phyloP scores from a whole-genome alignment of 1,140 invertebrate genomes.

The Tachypleus tridentatus region DNA sequence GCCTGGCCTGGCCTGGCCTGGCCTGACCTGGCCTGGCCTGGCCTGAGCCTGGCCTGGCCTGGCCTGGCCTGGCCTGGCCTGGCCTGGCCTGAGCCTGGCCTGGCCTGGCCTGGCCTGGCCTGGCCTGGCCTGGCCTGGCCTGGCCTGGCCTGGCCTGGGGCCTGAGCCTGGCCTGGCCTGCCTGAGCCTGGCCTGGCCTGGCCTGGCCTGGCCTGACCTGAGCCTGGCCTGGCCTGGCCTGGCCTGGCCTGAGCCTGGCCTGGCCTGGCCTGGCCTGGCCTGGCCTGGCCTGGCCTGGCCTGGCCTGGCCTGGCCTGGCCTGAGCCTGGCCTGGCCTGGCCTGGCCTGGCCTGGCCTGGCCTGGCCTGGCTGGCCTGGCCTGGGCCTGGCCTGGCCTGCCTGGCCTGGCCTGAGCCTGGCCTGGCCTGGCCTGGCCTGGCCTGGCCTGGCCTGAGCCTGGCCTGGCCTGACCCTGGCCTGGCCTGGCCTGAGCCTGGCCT shows the following conservation, averaged over 20 bases:
- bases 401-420: conserved; percentile 25
- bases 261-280: conserved; percentile 25
- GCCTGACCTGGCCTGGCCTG: conserved; percentile 25
- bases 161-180: no score
- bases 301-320: conserved; percentile 25
- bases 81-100: conserved; percentile 22
- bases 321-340: conserved; percentile 21
- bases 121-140: conserved; percentile 23
- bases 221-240: conserved; percentile 24
- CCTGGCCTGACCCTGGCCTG: no score
- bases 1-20: conserved; percentile 25
- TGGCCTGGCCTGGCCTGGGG: no score
- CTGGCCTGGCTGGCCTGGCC: no score
- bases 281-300: conserved; percentile 24
- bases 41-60: conserved; percentile 23
- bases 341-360: conserved; percentile 24
- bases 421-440: conserved; percentile 23
- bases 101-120: conserved; percentile 25
- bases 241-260: conserved; percentile 26
- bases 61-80: conserved; percentile 21
- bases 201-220: conserved; percentile 25
- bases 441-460: conserved; percentile 24
- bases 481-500: conserved; percentile 19
- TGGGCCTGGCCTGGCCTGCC: no score
- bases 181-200: no score